Percentiles rank a stretch among this genome's conserved stretches.
Evolutionary conservation across 1,140 invertebrate species (phyloP).

Genomic region (Lepeophtheirus salmonis): DNA sequence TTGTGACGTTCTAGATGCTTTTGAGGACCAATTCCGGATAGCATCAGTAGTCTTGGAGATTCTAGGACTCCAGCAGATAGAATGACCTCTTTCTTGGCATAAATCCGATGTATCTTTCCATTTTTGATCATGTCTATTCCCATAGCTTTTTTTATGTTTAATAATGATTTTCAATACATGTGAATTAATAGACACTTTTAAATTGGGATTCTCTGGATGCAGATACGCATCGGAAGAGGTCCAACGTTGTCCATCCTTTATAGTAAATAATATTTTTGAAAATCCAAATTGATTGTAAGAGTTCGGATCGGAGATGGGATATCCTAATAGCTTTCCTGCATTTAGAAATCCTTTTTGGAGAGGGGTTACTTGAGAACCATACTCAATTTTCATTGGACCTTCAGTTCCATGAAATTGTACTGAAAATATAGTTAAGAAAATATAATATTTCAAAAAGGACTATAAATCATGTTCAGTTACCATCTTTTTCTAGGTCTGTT

Average conservation of each 20-base stretch:
- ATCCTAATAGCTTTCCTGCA: conserved; percentile 18
- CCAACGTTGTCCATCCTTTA: conserved; percentile 34
- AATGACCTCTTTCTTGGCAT: conserved; percentile 53
- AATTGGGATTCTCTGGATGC: conserved; percentile 33
- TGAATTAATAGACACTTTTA: conserved; percentile 15
- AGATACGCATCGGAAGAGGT: conserved; percentile 39
- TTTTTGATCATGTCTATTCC: conserved; percentile 16
- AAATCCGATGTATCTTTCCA: conserved; percentile 34
- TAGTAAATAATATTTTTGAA: conserved; percentile 17
- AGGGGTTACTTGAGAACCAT: conserved; percentile 15
- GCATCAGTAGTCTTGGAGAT: conserved; percentile 58
- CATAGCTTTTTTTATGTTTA: conserved; percentile 14
- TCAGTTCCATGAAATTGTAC: conserved; percentile 18
- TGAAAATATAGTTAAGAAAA: background rate
- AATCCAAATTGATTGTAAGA: conserved; percentile 19
- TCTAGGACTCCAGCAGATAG: conserved; percentile 58
- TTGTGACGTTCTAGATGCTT: conserved; percentile 40
- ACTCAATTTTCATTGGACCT: conserved; percentile 19
- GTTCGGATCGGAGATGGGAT: conserved; percentile 18
- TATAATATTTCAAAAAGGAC: background rate
- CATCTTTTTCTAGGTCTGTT: background rate
- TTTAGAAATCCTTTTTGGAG: conserved; percentile 18
- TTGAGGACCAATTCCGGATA: conserved; percentile 62
- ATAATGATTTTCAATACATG: conserved; percentile 17
- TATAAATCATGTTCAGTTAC: background rate